These are phyloP conservation scores for Yponomeuta malinellus DNA, from an alignment of 2,888 invertebrate genomes.

Conservation along the genomic window DNA sequence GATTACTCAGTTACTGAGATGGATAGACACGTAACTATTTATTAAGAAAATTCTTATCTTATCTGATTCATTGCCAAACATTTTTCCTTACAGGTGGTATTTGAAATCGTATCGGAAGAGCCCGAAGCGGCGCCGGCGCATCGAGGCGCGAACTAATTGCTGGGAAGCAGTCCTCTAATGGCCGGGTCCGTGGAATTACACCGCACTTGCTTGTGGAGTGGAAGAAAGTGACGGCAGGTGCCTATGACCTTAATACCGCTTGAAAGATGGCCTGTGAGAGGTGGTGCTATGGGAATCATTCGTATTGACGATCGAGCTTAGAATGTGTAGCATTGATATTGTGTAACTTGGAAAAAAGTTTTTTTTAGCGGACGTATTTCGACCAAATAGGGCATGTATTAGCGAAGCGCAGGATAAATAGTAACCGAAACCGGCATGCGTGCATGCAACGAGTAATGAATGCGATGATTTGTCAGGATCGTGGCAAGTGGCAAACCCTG, in stretches of 20 bases:
- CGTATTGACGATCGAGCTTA: neutral
- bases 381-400: too few relatives aligned
- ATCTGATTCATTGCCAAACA: neutral
- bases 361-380: too few relatives aligned
- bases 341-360: too few relatives aligned
- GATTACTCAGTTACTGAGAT: too few relatives aligned
- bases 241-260: slow-evolving; percentile 11
- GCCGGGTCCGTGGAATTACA: slow-evolving; percentile 26
- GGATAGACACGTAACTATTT: too few relatives aligned
- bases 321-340: neutral
- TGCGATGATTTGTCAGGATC: too few relatives aligned
- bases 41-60: too few relatives aligned
- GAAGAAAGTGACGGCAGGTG: slow-evolving; percentile 23
- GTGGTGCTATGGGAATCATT: neutral
- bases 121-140: slow-evolving; percentile 11
- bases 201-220: slow-evolving; percentile 21
- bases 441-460: too few relatives aligned
- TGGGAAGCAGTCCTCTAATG: slow-evolving; percentile 26
- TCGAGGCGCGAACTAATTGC: slow-evolving; percentile 23
- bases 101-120: neutral
- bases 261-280: slow-evolving; percentile 5
- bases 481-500: too few relatives aligned
- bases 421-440: too few relatives aligned
- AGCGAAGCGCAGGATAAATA: too few relatives aligned
- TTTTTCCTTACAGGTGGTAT: neutral